A percentile compares a stretch with the other conserved stretches of the same genome.
Conservation (phyloP, 2,888 invertebrate genomes). For the Ctenicera cuprea region DNA sequence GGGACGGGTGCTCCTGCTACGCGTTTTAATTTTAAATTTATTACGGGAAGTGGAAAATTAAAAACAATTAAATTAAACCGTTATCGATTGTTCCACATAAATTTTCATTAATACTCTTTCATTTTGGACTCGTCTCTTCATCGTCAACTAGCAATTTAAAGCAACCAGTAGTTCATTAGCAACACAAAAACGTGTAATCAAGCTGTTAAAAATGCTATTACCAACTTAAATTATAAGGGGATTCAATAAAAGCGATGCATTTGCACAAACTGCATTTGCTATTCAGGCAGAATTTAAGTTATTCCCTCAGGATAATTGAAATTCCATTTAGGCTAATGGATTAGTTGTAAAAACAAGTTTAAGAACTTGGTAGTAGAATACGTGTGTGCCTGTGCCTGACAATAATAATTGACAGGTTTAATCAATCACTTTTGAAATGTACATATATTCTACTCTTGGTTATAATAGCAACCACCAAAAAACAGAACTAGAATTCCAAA, state of each 20-base stretch:
- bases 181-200: slow-evolving; percentile 52
- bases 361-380: too few relatives aligned
- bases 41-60: slow-evolving; percentile 41
- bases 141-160: slow-evolving; percentile 45
- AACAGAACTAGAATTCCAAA: too few relatives aligned
- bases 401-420: too few relatives aligned
- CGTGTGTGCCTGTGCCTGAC: too few relatives aligned
- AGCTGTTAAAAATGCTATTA: slow-evolving; percentile 40
- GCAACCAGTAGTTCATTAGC: slow-evolving; percentile 48
- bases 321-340: too few relatives aligned
- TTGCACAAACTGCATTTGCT: slow-evolving; percentile 12
- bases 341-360: too few relatives aligned
- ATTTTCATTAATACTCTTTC: slow-evolving; percentile 48
- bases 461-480: too few relatives aligned
- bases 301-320: too few relatives aligned
- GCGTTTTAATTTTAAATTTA: slow-evolving; percentile 38
- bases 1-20: slow-evolving; percentile 9
- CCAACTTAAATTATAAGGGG: slow-evolving; percentile 5
- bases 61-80: slow-evolving; percentile 51
- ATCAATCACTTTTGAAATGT: too few relatives aligned
- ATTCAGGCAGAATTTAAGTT: too few relatives aligned
- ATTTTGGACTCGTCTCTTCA: slow-evolving; percentile 43
- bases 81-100: slow-evolving; percentile 51
- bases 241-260: slow-evolving; percentile 33
- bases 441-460: too few relatives aligned